Conservation (phyloP, 2,888 invertebrate species). For the Scaptomyza reducta region DNA sequence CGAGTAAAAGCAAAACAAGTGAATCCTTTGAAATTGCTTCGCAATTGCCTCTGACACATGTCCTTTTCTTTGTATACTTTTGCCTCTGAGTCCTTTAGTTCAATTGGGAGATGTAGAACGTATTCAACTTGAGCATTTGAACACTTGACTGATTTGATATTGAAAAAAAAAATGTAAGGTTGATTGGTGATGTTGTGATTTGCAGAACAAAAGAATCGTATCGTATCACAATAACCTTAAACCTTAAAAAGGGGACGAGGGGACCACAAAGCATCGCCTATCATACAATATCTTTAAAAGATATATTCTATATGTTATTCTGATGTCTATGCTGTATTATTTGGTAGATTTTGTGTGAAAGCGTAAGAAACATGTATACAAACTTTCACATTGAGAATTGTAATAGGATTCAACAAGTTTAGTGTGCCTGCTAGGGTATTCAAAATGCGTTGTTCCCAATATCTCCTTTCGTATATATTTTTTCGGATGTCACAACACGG, state of each 20-base stretch:
- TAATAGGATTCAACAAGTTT: background rate
- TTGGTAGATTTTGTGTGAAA: no score
- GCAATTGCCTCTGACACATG: constrained; percentile 60
- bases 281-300: no score
- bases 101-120: background rate
- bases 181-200: no score
- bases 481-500: background rate
- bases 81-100: background rate
- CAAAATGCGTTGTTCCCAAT: background rate
- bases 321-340: no score
- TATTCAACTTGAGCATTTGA: background rate
- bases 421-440: background rate
- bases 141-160: background rate
- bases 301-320: no score
- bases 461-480: no score
- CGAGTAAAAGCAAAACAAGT: constrained; percentile 42
- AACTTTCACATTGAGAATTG: no score
- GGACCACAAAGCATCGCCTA: no score
- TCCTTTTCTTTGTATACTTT: constrained; percentile 20
- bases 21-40: constrained; percentile 69
- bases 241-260: no score
- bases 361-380: no score
- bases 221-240: background rate
- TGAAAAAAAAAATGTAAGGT: no score
- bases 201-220: no score